phyloP scores from a whole-genome alignment of 2,888 invertebrate genomes.

The Megamerina dolium region DNA sequence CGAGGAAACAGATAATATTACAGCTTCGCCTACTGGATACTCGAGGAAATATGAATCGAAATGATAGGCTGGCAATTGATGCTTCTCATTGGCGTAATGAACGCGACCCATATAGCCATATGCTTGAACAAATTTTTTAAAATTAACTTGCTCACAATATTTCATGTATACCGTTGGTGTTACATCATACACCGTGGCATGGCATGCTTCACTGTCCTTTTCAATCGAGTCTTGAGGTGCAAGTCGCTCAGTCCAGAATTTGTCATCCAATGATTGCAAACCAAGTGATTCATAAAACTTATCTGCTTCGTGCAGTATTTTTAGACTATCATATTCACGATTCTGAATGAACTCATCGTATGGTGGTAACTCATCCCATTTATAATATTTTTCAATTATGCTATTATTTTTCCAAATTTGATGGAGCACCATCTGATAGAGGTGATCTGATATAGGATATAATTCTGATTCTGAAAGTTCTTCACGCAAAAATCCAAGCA shows the following conservation, averaged over 20 bases:
- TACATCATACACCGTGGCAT: constrained; percentile 1
- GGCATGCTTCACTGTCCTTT: constrained; percentile 1
- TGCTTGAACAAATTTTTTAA: constrained; percentile 17
- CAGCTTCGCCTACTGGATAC: constrained; percentile 15
- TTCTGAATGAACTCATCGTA: constrained; percentile 4
- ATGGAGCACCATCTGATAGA: background rate
- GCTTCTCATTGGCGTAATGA: constrained; percentile 13
- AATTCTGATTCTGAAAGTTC: background rate
- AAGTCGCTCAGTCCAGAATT: background rate
- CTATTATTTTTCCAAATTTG: constrained; percentile 1
- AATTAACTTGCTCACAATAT: constrained; percentile 18
- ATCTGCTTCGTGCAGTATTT: constrained; percentile 5
- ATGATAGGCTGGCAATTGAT: constrained; percentile 13
- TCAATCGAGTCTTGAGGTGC: background rate
- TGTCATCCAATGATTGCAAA: constrained; percentile 2
- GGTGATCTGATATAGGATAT: background rate
- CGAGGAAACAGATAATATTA: constrained; percentile 15
- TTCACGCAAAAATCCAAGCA: background rate
- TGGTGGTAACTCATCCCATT: background rate
- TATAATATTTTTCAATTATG: background rate
- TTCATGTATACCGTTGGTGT: constrained; percentile 9
- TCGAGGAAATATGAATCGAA: constrained; percentile 11
- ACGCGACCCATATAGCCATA: constrained; percentile 17
- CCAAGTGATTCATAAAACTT: constrained; percentile 13
- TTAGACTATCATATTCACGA: no score